Conservation (phyloP, 2,797 vertebrate genomes). For the Orientallactaga sibirica region DNA sequence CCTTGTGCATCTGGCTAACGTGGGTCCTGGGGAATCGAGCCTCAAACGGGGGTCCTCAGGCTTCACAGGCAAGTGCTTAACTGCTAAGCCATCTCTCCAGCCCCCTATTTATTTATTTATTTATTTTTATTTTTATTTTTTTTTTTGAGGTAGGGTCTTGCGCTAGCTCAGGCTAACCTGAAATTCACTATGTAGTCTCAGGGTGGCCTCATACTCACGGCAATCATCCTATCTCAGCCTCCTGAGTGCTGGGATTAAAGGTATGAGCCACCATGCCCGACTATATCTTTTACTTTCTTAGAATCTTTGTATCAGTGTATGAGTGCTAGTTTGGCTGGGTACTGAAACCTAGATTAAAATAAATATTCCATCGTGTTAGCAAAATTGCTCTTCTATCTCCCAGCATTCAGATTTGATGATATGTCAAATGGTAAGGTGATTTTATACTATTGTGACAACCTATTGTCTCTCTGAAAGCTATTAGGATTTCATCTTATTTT, state of each 20-base stretch:
- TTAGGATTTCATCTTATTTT: background rate
- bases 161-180: too few relatives aligned
- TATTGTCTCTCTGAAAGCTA: background rate
- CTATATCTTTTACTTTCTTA: background rate
- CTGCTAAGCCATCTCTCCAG: background rate
- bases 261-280: too few relatives aligned
- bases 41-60: too few relatives aligned
- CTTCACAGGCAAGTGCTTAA: too few relatives aligned
- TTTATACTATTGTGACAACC: background rate
- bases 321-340: constrained; percentile 21
- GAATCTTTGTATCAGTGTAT: background rate
- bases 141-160: background rate
- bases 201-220: background rate
- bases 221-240: background rate
- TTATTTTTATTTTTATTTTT: too few relatives aligned
- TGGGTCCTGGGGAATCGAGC: too few relatives aligned
- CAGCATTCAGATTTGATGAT: background rate
- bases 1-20: too few relatives aligned
- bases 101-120: too few relatives aligned
- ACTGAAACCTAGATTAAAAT: background rate
- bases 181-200: background rate
- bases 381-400: background rate
- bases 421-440: background rate
- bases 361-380: background rate
- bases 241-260: background rate